These are phyloP conservation scores for Acipenser transmontanus DNA, from an alignment of 2,797 vertebrate species.

Conservation along the genomic window DNA sequence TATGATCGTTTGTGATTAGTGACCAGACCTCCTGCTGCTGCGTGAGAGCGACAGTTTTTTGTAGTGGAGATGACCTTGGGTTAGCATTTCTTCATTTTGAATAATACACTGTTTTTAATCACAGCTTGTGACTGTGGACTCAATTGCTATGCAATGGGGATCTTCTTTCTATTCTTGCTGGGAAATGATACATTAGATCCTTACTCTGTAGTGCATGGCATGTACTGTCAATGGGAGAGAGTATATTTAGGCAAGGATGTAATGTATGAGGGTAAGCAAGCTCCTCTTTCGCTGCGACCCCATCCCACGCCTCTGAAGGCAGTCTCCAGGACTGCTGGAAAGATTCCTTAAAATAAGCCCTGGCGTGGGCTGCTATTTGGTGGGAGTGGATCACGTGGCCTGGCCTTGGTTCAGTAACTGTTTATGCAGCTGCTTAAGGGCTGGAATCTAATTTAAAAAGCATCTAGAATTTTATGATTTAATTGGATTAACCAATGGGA, in stretches of 20 bases:
- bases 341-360: slow-evolving; percentile 24
- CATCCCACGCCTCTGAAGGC: slow-evolving; percentile 4
- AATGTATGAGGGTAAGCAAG: not conserved
- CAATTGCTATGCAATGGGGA: no score
- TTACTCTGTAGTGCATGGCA: not conserved
- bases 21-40: no score
- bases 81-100: no score
- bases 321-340: not conserved
- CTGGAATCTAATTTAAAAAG: slow-evolving; percentile 28
- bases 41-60: no score
- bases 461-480: slow-evolving; percentile 14
- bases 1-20: no score
- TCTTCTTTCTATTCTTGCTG: no score
- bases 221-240: not conserved
- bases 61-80: no score
- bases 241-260: not conserved
- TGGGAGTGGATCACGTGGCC: slow-evolving; percentile 27
- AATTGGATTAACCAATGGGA: slow-evolving; percentile 5
- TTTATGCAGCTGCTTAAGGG: slow-evolving; percentile 52
- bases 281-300: not conserved
- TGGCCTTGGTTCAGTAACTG: slow-evolving; percentile 34
- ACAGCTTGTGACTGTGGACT: no score
- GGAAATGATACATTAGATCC: no score
- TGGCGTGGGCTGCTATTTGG: slow-evolving; percentile 21
- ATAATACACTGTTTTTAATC: no score